Percentiles rank a stretch among this genome's conserved stretches.
Evolutionary conservation across 2,797 vertebrate species (phyloP).

Genomic region (Sarcophilus harrisii): DNA sequence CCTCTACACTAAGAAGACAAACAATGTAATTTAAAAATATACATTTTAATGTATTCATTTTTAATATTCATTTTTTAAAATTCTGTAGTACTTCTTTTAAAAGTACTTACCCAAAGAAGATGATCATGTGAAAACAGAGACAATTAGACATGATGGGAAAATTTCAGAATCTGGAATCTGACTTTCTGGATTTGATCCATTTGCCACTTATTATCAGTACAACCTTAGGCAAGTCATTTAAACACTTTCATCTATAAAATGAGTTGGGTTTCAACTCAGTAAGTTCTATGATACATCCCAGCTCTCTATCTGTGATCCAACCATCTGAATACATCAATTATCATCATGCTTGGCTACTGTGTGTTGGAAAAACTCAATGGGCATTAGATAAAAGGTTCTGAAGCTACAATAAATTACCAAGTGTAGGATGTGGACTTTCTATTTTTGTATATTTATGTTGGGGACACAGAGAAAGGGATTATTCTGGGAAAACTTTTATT

Average conservation of each 20-base stretch:
- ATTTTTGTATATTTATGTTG: neutral
- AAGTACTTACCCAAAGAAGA: neutral
- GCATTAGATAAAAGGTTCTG: no score
- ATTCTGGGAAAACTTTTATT: neutral
- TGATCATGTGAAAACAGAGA: neutral
- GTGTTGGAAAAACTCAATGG: no score
- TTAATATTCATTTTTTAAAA: neutral
- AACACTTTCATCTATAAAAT: neutral
- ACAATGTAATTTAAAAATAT: neutral
- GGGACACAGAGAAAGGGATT: neutral
- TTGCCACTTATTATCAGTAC: neutral
- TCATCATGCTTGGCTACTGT: neutral
- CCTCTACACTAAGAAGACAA: neutral
- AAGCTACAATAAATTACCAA: no score
- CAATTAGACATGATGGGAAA: neutral
- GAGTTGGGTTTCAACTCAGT: neutral
- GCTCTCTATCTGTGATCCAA: neutral
- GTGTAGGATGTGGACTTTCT: neutral
- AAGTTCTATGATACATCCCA: neutral
- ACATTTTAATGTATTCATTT: neutral
- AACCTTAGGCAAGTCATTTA: neutral
- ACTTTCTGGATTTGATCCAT: neutral
- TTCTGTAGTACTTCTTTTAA: neutral
- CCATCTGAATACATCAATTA: neutral
- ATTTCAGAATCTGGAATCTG: neutral